These are phyloP conservation scores for Leiothrix lutea DNA, from an alignment of 2,113 vertebrate species.

Conservation along the genomic window DNA sequence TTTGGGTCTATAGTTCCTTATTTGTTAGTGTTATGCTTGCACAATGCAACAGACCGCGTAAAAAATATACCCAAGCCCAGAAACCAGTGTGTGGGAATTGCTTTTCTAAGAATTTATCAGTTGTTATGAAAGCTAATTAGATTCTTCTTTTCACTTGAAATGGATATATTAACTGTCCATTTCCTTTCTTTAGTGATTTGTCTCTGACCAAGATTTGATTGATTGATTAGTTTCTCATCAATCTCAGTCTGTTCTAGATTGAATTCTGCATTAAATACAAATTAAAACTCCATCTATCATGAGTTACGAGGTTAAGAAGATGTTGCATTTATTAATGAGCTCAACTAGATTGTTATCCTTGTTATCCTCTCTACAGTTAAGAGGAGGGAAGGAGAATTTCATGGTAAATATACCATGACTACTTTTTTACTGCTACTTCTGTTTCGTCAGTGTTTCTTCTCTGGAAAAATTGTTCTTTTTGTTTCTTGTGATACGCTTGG, in stretches of 20 bases:
- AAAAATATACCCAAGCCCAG: not conserved
- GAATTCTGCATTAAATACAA: not conserved
- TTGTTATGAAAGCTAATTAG: not conserved
- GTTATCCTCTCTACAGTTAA: not conserved
- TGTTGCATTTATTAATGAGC: not conserved
- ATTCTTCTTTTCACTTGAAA: not conserved
- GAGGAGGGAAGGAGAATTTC: not conserved
- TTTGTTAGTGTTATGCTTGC: not conserved
- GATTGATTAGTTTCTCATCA: not conserved
- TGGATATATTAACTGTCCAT: not conserved
- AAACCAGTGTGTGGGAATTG: not conserved
- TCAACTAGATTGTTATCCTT: not conserved
- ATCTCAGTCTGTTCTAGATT: not conserved
- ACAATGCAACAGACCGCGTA: not conserved
- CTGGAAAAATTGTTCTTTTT: not conserved
- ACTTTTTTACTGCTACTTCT: not conserved
- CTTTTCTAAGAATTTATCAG: not conserved
- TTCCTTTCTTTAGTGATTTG: not conserved
- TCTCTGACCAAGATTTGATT: not conserved
- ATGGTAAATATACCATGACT: not conserved
- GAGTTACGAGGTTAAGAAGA: not conserved
- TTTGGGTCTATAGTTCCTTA: not conserved
- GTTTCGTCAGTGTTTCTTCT: not conserved
- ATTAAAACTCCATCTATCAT: not conserved
- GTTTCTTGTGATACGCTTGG: not conserved